Evolutionary conservation across 2,113 vertebrate species (phyloP).

Genomic region (Catagonus wagneri): DNA sequence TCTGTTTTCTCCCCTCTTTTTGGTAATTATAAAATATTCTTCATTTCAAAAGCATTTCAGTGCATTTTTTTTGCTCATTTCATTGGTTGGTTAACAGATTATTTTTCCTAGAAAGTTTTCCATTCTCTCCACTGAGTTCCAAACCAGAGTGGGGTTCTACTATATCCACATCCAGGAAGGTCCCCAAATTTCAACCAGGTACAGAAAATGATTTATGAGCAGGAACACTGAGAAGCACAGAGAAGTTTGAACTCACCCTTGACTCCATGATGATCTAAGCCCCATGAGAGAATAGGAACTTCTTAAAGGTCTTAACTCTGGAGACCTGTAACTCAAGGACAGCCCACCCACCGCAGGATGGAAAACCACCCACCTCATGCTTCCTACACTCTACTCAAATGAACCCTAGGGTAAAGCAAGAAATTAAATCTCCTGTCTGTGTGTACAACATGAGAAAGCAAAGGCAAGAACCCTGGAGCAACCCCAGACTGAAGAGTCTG

Average conservation of each 20-base stretch:
- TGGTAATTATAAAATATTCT: background rate
- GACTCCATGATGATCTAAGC: background rate
- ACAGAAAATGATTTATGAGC: background rate
- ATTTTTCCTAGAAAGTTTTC: background rate
- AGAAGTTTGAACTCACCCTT: background rate
- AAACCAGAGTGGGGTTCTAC: background rate
- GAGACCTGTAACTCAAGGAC: background rate
- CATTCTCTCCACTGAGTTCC: background rate
- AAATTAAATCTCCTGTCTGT: background rate
- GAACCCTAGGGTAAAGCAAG: background rate
- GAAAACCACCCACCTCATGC: background rate
- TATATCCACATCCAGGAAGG: background rate
- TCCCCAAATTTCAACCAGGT: background rate
- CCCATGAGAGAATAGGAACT: background rate
- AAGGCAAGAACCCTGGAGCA: background rate
- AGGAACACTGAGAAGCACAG: background rate
- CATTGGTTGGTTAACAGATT: background rate
- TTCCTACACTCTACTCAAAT: background rate
- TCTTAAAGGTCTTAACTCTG: background rate
- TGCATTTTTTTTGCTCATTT: background rate
- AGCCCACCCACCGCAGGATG: background rate
- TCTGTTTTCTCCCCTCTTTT: background rate
- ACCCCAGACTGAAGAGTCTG: background rate
- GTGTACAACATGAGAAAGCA: background rate
- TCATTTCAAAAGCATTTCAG: slow-evolving; percentile 27